Evolutionary conservation across 2,888 invertebrate genomes (phyloP).

Genomic region (Smittia aterrima): DNA sequence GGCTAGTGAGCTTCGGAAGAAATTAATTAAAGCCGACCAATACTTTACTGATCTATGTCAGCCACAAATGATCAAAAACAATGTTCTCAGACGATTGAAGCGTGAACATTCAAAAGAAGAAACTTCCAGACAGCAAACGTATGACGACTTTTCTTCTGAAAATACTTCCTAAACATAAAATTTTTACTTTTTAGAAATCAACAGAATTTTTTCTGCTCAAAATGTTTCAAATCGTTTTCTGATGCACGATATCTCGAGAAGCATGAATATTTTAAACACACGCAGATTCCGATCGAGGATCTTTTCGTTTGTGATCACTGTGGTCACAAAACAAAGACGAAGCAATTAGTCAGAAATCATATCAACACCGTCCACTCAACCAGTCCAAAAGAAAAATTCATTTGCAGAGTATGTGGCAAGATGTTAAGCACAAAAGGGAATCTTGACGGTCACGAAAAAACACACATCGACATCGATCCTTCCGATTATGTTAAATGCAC

Average conservation of each 20-base stretch:
- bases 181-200: neutral
- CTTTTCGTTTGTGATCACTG: neutral
- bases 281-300: neutral
- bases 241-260: neutral
- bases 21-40: neutral
- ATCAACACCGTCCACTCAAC: neutral
- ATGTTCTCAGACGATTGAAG: too few relatives aligned
- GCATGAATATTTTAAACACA: neutral
- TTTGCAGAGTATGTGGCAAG: neutral
- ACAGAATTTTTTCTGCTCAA: neutral
- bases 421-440: slow-evolving; percentile 1
- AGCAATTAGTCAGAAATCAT: neutral
- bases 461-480: neutral
- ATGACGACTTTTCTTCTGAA: too few relatives aligned
- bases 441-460: neutral
- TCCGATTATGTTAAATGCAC: neutral
- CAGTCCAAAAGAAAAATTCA: neutral
- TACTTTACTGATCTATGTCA: neutral
- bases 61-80: neutral
- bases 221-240: slow-evolving; percentile 1
- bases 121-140: too few relatives aligned
- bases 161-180: too few relatives aligned
- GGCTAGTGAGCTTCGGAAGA: neutral
- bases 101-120: too few relatives aligned
- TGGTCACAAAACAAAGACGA: neutral